Conservation (phyloP, 2,888 invertebrate genomes). For the Erpobdella octoculata region DNA sequence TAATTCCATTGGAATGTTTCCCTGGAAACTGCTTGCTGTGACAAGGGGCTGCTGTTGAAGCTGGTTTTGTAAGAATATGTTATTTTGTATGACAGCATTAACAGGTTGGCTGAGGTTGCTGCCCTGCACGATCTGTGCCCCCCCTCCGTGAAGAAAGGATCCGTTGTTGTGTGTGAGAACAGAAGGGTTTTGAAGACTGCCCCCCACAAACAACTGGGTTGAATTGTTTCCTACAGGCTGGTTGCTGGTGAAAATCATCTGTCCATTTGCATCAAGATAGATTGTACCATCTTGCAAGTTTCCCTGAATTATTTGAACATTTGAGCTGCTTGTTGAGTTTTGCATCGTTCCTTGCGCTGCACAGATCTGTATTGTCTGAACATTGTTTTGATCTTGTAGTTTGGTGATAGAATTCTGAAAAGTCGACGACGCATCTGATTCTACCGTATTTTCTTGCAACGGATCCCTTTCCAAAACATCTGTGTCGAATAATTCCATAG, state of each 20-base stretch:
- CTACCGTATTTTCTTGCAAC: too few species aligned
- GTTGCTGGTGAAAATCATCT: background rate
- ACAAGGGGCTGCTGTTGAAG: background rate
- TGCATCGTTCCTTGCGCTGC: background rate
- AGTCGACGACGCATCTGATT: too few species aligned
- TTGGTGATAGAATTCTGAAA: background rate
- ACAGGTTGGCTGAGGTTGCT: background rate
- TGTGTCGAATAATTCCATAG: background rate
- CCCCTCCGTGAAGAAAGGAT: background rate
- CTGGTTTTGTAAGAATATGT: background rate
- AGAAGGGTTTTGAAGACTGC: background rate
- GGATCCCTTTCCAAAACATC: too few species aligned
- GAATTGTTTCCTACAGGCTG: background rate
- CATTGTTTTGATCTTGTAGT: background rate
- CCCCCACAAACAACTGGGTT: background rate
- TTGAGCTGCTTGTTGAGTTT: background rate
- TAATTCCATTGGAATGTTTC: background rate
- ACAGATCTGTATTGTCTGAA: background rate
- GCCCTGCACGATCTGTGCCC: background rate
- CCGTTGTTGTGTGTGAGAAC: background rate
- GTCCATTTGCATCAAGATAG: background rate
- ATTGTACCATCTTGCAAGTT: background rate
- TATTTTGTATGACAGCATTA: background rate
- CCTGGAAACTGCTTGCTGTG: background rate
- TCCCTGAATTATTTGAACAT: background rate